Base-by-base conservation (phyloP, 2,113 vertebrate genomes). In the Camelus bactrianus region DNA sequence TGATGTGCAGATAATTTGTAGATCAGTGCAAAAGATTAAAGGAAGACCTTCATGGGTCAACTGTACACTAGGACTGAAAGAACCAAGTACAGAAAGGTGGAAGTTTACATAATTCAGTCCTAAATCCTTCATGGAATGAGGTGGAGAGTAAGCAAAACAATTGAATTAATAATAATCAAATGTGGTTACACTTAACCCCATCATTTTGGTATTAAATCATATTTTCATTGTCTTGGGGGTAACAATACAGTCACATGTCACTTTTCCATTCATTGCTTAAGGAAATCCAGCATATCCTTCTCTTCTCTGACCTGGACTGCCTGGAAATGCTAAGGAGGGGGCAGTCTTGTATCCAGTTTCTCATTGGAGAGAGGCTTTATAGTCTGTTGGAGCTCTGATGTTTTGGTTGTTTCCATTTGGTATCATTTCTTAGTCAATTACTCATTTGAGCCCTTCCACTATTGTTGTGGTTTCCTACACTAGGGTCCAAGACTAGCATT, bases 211-310 rank as follows among this genome's bases (percentile, higher is more conserved):
- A 60, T 87, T 73, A 52, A 62, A 73, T 3, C 54, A 1, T 28
- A 17, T 84, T 52, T 50, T 91, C 3, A 48, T 89, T 48, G 19
- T 70, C 30, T 76, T 76, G 9, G 15, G 11, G 50, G 11, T 54
- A 42, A 11, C 26, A 72, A 24, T 58, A 38, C 2, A 30, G 35
- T 54, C 62, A 60, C 12, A 28, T 85, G 28, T 32, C 62, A 22
- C 50, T 79, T 96, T 94, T 76, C 20, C 2, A 10, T 38, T 83
- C n/a, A 64, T 58, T 86, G 20, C 32, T 89, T 94, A 67, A 62
- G 38, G 14, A 92, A 86, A 65, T 76, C 11, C 17, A 81, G 26
- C 22, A 14, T 69, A 48, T 38, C 42, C 77, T 94, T 87, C 46
- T 83, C 26, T 72, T 56, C 62, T 11, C 46, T 35, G 19, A 83